Base-by-base conservation (phyloP, 1,140 invertebrate genomes). In the Diachasmimorpha longicaudata region DNA sequence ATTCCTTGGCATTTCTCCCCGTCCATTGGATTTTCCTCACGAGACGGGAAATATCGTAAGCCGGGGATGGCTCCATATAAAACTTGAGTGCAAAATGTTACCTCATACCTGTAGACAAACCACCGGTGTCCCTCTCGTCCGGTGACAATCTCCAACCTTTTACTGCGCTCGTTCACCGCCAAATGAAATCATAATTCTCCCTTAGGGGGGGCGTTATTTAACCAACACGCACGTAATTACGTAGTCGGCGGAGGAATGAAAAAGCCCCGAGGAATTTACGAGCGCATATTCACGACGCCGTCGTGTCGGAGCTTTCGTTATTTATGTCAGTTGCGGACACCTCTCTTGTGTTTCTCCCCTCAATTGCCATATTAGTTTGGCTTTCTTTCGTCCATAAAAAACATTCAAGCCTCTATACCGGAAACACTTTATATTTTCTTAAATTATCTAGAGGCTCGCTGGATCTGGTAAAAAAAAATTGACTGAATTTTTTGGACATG, bases 141-240 rank as follows among this genome's bases (percentile, higher is more conserved):
- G 23, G 58, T 25, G 58, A 63, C 58, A 25, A 52, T 52, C 58
- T 63, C 21, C 21, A 58, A 19, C 10, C 58, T 63, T 63, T 63
- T 63, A 63, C 58, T 25, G 23, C 58, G 58, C 58, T 63, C 58
- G 23, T 63, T 63, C 23, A 23, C 58, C 36, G 71, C 75, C 72
- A 79, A 79, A 79, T 79, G 75, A 79, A 79, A 79, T 77, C 75
- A 79, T 79, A 77, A 79, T 79, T 79, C 72, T 79, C 75, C 67
- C 72, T 79, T 77, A 79, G 75, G 75, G 69, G 72, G 74, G 73
- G 74, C 70, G 70, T 78, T 76, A 78, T 78, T 78, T 78, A 78
- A 71, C 74, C 70, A 52, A 70, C 77, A 78, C 74, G 74, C 77
- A 78, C 74, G 77, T 78, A 78, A 78, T 78, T 78, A 76, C 77